Conservation (phyloP, 2,113 vertebrate species). For the Hystrix cristata region DNA sequence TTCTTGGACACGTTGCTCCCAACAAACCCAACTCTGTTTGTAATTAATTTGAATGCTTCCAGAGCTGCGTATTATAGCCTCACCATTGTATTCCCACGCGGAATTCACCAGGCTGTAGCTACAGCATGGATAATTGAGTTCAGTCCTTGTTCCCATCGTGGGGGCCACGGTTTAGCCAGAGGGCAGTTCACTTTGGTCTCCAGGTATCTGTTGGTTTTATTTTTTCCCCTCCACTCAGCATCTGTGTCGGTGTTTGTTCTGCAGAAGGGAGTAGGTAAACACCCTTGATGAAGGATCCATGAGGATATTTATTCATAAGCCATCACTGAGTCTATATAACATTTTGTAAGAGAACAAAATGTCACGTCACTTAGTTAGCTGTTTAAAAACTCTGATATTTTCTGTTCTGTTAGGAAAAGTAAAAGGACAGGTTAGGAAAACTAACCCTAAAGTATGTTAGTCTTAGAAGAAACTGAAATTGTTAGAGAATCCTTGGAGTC, state of each 20-base stretch:
- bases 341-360: conserved; percentile 51
- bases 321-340: not conserved
- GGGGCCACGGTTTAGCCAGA: not conserved
- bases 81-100: conserved; percentile 16
- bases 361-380: conserved; percentile 43
- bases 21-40: conserved; percentile 79
- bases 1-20: conserved; percentile 71
- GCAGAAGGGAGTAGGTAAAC: not conserved
- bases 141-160: not conserved
- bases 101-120: conserved; percentile 16
- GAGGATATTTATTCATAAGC: conserved; percentile 36
- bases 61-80: conserved; percentile 62
- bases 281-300: not conserved
- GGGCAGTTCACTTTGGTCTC: not conserved
- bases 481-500: conserved; percentile 48
- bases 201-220: conserved; percentile 21
- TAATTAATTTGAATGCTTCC: conserved; percentile 80
- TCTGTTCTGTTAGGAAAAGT: conserved; percentile 65
- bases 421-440: conserved; percentile 55
- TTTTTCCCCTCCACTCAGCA: not conserved
- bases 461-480: conserved; percentile 56
- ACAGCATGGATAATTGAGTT: conserved; percentile 10
- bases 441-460: not conserved
- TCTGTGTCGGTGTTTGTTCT: not conserved
- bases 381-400: conserved; percentile 43